Evolutionary conservation across 2,113 vertebrate genomes (phyloP), one percentile per base, ranked within the genome.

Genomic region (Apus apus): DNA sequence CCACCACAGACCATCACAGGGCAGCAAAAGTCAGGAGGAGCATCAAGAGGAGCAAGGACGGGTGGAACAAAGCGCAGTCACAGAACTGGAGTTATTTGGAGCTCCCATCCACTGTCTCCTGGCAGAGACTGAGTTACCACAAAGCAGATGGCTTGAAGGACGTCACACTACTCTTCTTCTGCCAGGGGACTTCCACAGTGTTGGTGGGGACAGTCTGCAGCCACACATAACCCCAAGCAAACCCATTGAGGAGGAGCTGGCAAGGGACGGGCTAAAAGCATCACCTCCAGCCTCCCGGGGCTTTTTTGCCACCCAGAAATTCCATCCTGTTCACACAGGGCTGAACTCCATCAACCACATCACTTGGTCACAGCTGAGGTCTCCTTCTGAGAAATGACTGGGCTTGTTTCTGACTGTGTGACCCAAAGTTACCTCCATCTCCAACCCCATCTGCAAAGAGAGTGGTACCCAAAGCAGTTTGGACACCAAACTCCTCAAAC

Each of bases 111-210:
- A 3, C 83, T 48, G 92, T 80, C 57, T 87, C 71, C 87, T 97
- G 96, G 92, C 95, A 93, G 38, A 64, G 51, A 32, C 53, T 0
- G 4, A 45, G 80, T 76, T 64, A 95, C 95, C 92, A 89, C 95
- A 94, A 53, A 91, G 62, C 77, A 89, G 60, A 94, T 83, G 89
- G 78, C 36, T 74, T 32, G n/a, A 76, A 81, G 87, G 53, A 90
- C 2, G 6, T 90, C 72, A 57, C 26, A 72, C 14, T 3, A 1
- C 34, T 78, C 32, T 22, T 21, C 83, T 75, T 51, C 36, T 94
- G 95, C 95, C 96, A 97, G 97, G 95, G 97, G 87, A 95, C 93
- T 97, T 97, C 97, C 95, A 93, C 20, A 56, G 81, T 3, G 64
- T 67, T 71, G 66, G 15, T 51, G 62, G 56, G 78, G 78, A 77